A percentile compares a stretch with the other conserved stretches of the same genome.
phyloP scores from a whole-genome alignment of 2,113 vertebrate species.

The Peromyscus leucopus region DNA sequence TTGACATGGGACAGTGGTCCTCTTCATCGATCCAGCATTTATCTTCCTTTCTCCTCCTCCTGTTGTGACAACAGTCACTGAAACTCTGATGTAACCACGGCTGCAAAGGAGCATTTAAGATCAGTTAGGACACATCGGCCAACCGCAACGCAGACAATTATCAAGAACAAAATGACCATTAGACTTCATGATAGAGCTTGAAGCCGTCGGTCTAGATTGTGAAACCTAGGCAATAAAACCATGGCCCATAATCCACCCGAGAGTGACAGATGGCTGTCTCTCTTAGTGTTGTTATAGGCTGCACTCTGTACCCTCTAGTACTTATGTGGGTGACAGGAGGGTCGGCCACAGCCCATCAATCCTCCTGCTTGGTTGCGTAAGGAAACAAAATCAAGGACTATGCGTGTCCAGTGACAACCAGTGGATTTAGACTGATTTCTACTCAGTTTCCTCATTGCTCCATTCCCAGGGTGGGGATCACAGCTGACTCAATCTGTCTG shows the following conservation, averaged over 20 bases:
- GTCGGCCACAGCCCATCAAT: not conserved
- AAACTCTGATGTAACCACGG: not conserved
- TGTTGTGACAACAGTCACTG: not conserved
- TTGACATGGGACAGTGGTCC: not conserved
- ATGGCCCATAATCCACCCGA: not conserved
- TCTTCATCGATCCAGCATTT: not conserved
- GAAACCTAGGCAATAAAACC: slow-evolving; percentile 37
- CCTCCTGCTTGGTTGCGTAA: not conserved
- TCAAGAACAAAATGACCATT: slow-evolving; percentile 37
- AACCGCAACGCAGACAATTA: not conserved
- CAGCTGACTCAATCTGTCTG: not conserved
- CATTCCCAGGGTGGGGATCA: not conserved
- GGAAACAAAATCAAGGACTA: slow-evolving; percentile 29
- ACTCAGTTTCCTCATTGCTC: not conserved
- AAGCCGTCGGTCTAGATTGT: not conserved
- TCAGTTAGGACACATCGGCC: not conserved
- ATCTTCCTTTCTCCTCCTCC: not conserved
- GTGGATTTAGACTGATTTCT: slow-evolving; percentile 2
- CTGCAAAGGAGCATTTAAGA: not conserved
- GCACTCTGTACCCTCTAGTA: not conserved
- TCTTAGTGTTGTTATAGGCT: not conserved
- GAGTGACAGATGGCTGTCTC: slow-evolving; percentile 4
- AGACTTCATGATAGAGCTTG: not conserved
- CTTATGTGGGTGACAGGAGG: not conserved
- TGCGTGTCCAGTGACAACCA: not conserved